Percentiles rank a stretch among this genome's conserved stretches.
phyloP scores from a whole-genome alignment of 1,140 invertebrate species.

The Andrena cerasifolii region DNA sequence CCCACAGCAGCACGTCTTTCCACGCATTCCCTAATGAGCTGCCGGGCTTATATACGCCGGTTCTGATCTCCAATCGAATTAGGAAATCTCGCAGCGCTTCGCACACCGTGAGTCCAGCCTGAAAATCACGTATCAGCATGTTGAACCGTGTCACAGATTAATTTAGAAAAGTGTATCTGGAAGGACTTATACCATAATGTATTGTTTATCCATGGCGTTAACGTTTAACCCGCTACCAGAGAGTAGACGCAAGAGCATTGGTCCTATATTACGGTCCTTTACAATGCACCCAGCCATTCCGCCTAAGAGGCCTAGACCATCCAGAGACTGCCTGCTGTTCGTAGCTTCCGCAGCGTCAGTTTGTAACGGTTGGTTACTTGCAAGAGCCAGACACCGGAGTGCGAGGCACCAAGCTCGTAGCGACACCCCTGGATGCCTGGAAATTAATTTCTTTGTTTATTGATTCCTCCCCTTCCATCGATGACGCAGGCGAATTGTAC shows the following conservation, averaged over 20 bases:
- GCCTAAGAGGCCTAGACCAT: constrained; percentile 73
- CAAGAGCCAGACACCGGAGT: constrained; percentile 85
- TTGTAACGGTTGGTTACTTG: constrained; percentile 81
- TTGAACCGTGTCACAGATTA: neutral
- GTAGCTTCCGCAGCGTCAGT: constrained; percentile 71
- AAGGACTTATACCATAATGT: constrained; percentile 77
- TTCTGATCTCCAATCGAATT: constrained; percentile 87
- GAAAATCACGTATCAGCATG: constrained; percentile 50
- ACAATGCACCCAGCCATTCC: constrained; percentile 86
- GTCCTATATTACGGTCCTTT: constrained; percentile 87
- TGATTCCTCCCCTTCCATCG: too few species aligned
- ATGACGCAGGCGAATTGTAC: too few species aligned
- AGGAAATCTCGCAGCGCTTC: constrained; percentile 89
- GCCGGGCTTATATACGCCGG: constrained; percentile 84
- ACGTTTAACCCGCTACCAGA: constrained; percentile 85
- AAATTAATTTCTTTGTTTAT: constrained; percentile 27
- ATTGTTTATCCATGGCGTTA: constrained; percentile 82
- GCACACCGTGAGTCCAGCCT: constrained; percentile 91
- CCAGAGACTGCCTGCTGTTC: constrained; percentile 71
- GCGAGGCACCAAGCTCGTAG: constrained; percentile 89
- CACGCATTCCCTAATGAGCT: constrained; percentile 85
- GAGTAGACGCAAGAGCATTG: constrained; percentile 88
- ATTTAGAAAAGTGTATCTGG: neutral
- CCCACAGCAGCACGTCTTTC: constrained; percentile 87
- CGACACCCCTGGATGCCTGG: constrained; percentile 86